Percentiles rank a stretch among this genome's conserved stretches.
Conservation (phyloP, 2,888 invertebrate genomes). For the Abrostola triplasia region DNA sequence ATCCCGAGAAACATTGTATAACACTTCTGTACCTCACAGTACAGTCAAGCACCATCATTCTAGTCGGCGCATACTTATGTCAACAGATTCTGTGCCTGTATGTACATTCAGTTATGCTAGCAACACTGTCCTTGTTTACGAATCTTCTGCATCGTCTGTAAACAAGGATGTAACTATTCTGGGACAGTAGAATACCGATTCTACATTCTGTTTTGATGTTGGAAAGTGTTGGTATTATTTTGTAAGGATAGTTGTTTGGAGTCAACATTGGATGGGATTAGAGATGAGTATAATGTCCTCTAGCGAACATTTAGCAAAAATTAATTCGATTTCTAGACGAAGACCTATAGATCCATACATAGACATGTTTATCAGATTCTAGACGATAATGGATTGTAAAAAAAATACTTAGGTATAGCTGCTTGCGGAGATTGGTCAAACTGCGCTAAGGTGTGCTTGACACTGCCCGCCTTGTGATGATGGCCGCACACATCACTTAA, state of each 20-base stretch:
- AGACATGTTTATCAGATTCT: too few relatives aligned
- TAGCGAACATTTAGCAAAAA: too few relatives aligned
- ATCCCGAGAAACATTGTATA: neutral
- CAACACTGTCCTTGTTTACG: conserved; percentile 7
- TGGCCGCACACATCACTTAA: too few relatives aligned
- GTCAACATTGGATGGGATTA: neutral
- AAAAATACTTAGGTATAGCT: too few relatives aligned
- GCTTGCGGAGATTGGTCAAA: too few relatives aligned
- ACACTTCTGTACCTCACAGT: conserved; percentile 26
- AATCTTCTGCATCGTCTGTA: conserved; percentile 12
- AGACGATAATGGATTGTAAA: too few relatives aligned
- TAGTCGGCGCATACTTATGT: conserved; percentile 27
- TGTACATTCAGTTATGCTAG: neutral
- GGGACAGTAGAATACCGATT: conserved; percentile 5
- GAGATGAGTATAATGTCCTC: too few relatives aligned
- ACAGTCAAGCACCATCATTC: conserved; percentile 13
- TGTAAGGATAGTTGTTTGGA: neutral
- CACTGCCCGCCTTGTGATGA: too few relatives aligned
- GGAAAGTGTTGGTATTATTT: neutral
- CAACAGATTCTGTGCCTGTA: conserved; percentile 23
- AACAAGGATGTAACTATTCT: conserved; percentile 9
- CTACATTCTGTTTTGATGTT: neutral
- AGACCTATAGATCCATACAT: too few relatives aligned
- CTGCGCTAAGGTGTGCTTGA: too few relatives aligned
- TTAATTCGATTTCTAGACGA: too few relatives aligned